Percentiles rank a stretch among this genome's conserved stretches.
phyloP scores from a whole-genome alignment of 2,113 vertebrate species.

The Tragelaphus imberbis region DNA sequence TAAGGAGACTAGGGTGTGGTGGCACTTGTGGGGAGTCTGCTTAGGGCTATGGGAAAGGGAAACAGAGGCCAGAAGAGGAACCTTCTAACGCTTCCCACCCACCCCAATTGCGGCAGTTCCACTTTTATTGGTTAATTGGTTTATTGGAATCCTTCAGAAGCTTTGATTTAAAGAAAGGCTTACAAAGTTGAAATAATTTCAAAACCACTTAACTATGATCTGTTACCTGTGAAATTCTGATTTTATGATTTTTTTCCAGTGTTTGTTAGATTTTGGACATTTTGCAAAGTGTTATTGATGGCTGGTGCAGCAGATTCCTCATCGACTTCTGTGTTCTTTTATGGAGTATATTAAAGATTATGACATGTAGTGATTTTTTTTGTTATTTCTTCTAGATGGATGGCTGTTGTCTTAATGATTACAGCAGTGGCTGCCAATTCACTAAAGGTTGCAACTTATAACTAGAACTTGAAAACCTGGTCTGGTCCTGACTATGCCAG shows the following conservation, averaged over 20 bases:
- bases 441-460: background rate
- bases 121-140: background rate
- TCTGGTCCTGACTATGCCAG: background rate
- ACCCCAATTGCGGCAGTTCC: background rate
- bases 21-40: background rate
- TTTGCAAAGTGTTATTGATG: background rate
- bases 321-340: constrained; percentile 2
- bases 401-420: background rate
- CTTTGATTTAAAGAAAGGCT: background rate
- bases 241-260: background rate
- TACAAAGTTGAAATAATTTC: background rate
- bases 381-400: background rate
- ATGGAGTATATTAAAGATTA: background rate
- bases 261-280: background rate
- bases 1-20: background rate
- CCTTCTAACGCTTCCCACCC: background rate
- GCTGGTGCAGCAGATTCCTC: background rate
- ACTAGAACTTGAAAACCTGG: background rate
- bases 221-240: background rate
- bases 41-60: background rate
- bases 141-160: background rate
- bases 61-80: background rate
- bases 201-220: background rate
- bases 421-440: background rate
- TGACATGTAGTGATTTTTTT: background rate